Evolutionary conservation across 2,797 vertebrate genomes (phyloP).

Genomic region (Chloroceryle amazona): DNA sequence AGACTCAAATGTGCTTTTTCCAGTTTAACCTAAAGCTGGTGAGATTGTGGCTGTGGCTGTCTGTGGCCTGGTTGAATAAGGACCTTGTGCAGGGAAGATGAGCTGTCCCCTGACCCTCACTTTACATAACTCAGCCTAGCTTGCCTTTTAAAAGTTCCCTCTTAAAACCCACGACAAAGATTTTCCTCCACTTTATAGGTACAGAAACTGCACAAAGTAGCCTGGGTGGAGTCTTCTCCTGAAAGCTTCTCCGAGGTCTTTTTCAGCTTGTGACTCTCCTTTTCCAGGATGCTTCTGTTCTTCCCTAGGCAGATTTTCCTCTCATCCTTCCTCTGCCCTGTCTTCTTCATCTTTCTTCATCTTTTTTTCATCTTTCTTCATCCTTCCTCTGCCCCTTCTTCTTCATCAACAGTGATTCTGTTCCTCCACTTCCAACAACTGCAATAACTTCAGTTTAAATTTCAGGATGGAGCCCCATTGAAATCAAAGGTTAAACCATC

Average conservation of each 20-base stretch:
- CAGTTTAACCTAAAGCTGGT: background rate
- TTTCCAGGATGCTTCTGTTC: background rate
- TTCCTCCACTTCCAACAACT: background rate
- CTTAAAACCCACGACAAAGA: background rate
- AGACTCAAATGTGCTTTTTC: rapidly evolving
- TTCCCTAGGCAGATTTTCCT: background rate
- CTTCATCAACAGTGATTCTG: background rate
- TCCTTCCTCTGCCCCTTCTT: background rate
- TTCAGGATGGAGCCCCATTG: background rate
- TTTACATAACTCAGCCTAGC: background rate
- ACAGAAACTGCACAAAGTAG: background rate
- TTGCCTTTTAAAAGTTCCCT: background rate
- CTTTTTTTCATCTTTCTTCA: no score
- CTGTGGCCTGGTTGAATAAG: background rate
- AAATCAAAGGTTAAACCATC: background rate
- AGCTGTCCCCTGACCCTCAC: background rate
- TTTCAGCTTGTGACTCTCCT: background rate
- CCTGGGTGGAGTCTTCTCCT: background rate
- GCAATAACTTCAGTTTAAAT: background rate
- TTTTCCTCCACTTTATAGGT: background rate
- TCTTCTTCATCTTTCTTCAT: background rate
- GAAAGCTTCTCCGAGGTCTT: background rate
- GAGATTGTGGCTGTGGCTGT: background rate
- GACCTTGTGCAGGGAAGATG: background rate
- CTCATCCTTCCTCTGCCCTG: no score